These are phyloP conservation scores for Glyptemys insculpta DNA, from an alignment of 2,797 vertebrate species.

Conservation along the genomic window DNA sequence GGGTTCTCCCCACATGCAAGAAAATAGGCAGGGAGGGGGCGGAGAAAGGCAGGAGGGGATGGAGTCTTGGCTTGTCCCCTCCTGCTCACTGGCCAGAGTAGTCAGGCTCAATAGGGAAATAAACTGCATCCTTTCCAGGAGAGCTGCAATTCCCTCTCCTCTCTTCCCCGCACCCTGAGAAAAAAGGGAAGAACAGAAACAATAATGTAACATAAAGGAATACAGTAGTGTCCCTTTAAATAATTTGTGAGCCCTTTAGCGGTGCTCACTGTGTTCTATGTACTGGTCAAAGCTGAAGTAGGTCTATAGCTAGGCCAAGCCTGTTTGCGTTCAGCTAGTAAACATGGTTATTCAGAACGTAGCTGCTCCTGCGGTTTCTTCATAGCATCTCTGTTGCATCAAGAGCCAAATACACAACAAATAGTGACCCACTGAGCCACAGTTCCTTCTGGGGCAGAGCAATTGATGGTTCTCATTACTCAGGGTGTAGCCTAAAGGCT, in stretches of 20 bases:
- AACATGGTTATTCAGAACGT: neutral
- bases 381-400: neutral
- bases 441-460: neutral
- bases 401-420: neutral
- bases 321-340: neutral
- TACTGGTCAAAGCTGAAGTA: neutral
- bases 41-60: neutral
- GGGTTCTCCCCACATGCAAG: neutral
- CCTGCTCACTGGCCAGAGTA: neutral
- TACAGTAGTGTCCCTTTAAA: neutral
- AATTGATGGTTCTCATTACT: neutral
- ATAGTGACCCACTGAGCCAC: neutral
- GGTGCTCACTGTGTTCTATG: neutral
- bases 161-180: neutral
- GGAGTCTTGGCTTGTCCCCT: neutral
- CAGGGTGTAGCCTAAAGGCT: neutral
- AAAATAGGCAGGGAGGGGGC: neutral
- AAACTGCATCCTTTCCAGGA: neutral
- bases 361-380: neutral
- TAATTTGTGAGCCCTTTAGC: neutral
- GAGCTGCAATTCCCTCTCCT: neutral
- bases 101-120: neutral
- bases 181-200: neutral
- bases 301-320: neutral
- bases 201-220: neutral